Conservation (phyloP, 92 coral and sea anemone species). For the Plumapathes pennacea region DNA sequence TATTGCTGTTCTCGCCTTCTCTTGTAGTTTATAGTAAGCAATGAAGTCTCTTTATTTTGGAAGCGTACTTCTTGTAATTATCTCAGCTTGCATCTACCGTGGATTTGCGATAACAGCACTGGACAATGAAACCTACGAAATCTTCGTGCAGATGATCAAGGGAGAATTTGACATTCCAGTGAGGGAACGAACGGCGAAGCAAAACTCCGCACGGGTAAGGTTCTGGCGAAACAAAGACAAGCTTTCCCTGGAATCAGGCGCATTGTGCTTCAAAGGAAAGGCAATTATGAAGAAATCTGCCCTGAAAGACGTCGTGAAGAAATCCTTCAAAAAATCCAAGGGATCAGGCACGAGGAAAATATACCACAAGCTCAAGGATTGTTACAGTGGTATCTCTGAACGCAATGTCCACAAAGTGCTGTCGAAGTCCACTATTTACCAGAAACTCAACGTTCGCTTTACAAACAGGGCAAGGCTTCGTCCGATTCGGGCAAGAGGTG, state of each 20-base stretch:
- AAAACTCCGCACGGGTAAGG: constrained; percentile 29
- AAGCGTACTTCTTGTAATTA: background rate
- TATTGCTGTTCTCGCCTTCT: no score
- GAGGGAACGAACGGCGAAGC: constrained; percentile 12
- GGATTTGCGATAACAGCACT: constrained; percentile 9
- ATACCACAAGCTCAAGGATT: constrained; percentile 33
- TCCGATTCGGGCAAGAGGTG: constrained; percentile 30
- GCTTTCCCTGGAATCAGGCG: constrained; percentile 11
- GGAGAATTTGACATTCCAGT: constrained; percentile 34
- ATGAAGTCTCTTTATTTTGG: constrained; percentile 1
- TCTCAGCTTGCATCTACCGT: constrained; percentile 6
- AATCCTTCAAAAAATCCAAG: constrained; percentile 13
- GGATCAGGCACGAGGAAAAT: constrained; percentile 51
- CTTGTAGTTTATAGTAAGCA: no score
- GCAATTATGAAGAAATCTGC: constrained; percentile 10
- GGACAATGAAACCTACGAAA: constrained; percentile 12
- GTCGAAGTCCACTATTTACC: constrained; percentile 26
- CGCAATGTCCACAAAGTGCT: constrained; percentile 41
- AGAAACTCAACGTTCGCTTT: constrained; percentile 47
- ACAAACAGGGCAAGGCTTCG: constrained; percentile 21
- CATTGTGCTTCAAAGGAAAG: constrained; percentile 12
- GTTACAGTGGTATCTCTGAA: constrained; percentile 36
- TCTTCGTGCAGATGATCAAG: constrained; percentile 24
- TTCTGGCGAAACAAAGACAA: constrained; percentile 19
- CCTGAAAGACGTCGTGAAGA: constrained; percentile 14